Evolutionary conservation across 2,888 invertebrate genomes (phyloP), one percentile per base, ranked within the genome.

Genomic region (Cataglyphis cursor): DNA sequence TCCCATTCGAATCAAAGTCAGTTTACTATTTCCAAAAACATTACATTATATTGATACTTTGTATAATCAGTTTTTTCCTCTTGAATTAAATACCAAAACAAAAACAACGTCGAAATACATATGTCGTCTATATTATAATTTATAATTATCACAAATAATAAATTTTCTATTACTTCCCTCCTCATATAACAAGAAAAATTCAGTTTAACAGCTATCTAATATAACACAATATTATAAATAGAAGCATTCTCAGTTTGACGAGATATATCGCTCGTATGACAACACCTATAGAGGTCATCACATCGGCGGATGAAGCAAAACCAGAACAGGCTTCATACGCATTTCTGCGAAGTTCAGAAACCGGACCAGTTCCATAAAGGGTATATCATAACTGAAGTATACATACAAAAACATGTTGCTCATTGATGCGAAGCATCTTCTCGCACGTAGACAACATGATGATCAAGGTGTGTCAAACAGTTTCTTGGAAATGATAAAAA

Each of bases 341-440:
- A n/a, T 38, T 68, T 76, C 68, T 57, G 41, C 21, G 24, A 68
- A 54, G n/a, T 24, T 28, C n/a, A 62, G 24, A 76, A 76, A 64
- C 74, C 44, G 44, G 73, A 74, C 9, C 4, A 21, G 21, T 3
- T 12, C 6, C n/a, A 6, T 54, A 62, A 74, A 44, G 64, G 12
- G 4, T 61, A 41, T 6, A 41, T 6, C 41, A 10, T 31, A 35
- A 44, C 31, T n/a, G 9, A 28, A 1, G n/a, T 61, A 15, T 72
- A 18, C 24, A 3, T 54, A 21, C 18, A 72, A 72, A 72, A 72
- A 72, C 21, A 21, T 21, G 15, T 12, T 15, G 21, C 18, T 68
- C 28, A 24, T 18, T 10, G 18, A n/a, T 3, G n/a, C n/a, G 15
- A 72, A 24, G 24, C 15, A 72, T 24, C 18, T 35, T 57, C 18